These are phyloP conservation scores for Salvelinus namaycush DNA, from an alignment of 2,113 vertebrate species.

Conservation along the genomic window DNA sequence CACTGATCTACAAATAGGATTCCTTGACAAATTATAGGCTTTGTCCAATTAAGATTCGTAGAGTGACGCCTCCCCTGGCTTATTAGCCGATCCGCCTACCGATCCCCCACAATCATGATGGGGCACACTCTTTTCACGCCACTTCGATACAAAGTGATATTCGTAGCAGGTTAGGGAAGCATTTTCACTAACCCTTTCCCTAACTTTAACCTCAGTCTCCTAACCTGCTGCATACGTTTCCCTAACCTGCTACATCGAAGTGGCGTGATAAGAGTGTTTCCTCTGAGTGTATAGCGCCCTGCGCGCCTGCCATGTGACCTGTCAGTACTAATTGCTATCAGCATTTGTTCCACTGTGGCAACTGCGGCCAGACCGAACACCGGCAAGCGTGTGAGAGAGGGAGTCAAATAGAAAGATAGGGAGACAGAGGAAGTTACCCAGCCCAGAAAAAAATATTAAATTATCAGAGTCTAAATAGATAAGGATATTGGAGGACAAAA, in stretches of 20 bases:
- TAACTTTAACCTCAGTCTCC: too few species aligned
- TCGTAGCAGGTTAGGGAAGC: constrained; percentile 56
- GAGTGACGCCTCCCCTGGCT: too few species aligned
- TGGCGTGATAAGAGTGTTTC: constrained; percentile 60
- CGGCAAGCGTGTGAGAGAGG: constrained; percentile 42
- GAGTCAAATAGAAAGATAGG: constrained; percentile 47
- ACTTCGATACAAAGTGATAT: constrained; percentile 1
- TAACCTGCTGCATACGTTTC: too few species aligned
- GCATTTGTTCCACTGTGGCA: constrained; percentile 43
- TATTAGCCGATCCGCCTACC: too few species aligned
- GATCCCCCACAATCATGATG: background rate
- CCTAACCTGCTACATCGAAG: too few species aligned
- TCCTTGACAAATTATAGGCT: too few species aligned
- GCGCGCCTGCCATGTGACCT: constrained; percentile 62
- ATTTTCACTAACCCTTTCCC: constrained; percentile 17
- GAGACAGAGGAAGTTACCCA: background rate
- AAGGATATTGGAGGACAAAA: constrained; percentile 12
- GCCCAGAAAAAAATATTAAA: background rate
- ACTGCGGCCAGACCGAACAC: constrained; percentile 61
- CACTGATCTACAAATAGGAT: too few species aligned
- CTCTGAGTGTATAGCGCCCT: constrained; percentile 35
- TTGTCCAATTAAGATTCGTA: too few species aligned
- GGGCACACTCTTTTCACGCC: too few species aligned
- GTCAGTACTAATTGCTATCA: constrained; percentile 61
- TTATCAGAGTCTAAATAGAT: background rate